Evolutionary conservation across 1,140 invertebrate species (phyloP).

Genomic region (Drosophila willistoni): DNA sequence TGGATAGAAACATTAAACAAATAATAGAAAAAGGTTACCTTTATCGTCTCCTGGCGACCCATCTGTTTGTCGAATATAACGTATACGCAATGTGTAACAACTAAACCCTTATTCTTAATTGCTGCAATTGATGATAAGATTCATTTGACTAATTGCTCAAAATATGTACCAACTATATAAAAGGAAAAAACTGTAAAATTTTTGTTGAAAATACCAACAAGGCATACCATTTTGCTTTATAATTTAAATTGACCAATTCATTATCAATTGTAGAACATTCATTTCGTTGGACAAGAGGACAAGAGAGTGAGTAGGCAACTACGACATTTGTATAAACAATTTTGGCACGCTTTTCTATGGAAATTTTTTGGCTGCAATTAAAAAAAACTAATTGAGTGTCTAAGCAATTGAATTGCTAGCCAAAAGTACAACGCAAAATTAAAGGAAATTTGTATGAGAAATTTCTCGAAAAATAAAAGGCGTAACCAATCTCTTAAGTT

Average conservation of each 20-base stretch:
- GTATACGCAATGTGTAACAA: too few relatives aligned
- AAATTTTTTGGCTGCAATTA: constrained; percentile 46
- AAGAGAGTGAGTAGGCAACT: not conserved
- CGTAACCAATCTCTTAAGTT: not conserved
- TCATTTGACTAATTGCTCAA: too few relatives aligned
- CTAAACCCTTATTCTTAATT: too few relatives aligned
- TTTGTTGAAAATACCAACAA: not conserved
- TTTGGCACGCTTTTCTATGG: not conserved
- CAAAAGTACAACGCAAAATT: constrained; percentile 8
- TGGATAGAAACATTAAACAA: too few relatives aligned
- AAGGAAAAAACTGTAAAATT: not conserved
- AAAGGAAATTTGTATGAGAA: constrained; percentile 16
- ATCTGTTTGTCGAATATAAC: too few relatives aligned
- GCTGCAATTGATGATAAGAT: too few relatives aligned
- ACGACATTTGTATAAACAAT: not conserved
- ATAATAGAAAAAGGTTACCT: too few relatives aligned
- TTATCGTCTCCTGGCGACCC: too few relatives aligned
- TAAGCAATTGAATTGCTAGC: constrained; percentile 35
- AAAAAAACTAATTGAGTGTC: constrained; percentile 41
- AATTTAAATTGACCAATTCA: not conserved
- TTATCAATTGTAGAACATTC: constrained; percentile 3
- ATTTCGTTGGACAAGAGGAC: not conserved
- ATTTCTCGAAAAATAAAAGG: constrained; percentile 14
- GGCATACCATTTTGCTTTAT: not conserved
- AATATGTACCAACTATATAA: too few relatives aligned